Evolutionary conservation across 2,113 vertebrate genomes (phyloP), one percentile per base, ranked within the genome.

Genomic region (Oenanthe melanoleuca): DNA sequence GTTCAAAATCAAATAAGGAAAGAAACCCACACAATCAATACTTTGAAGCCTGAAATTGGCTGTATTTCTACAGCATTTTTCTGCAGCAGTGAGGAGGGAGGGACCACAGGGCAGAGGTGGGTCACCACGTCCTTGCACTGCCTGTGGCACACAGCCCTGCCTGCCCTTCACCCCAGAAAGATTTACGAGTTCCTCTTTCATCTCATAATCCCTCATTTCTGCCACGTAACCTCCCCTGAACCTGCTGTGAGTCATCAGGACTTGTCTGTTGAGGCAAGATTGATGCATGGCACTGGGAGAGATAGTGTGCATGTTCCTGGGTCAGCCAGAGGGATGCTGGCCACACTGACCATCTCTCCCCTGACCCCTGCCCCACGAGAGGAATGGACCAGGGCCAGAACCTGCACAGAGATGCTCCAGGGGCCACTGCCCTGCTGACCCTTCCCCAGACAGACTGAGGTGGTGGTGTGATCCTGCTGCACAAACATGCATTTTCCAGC

Each of bases 391-490:
- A 4, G 34, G 22, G 6, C 73, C 50, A 55, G 77, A 50, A 33
- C 25, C 47, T 4, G 14, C 17, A 14, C 0, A 2, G 40, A 33
- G 78, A 40, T 63, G 57, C 26, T 91, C 18, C 28, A 25, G 9
- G 14, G 29, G 31, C 21, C 12, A 5, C 7, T 25, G 24, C n/a
- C 65, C 72, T 1, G 0, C 34, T 53, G 64, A 26, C 14, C 17
- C 57, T 64, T 60, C 37, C 53, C 33, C 24, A 53, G 49, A 16
- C 65, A 25, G 13, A 12, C 23, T 50, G 65, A 52, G 34, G n/a
- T 37, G 14, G 0, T 0, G 1, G 37, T 2, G 1, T 1, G 4
- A 34, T 16, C 8, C 4, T 11, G 20, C 52, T 57, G 37, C 50
- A 23, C 42, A 28, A 49, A 86, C 75, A 11, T 2, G 22, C 5